phyloP scores from a whole-genome alignment of 2,888 invertebrate species.

The Drosophila macrothrix region DNA sequence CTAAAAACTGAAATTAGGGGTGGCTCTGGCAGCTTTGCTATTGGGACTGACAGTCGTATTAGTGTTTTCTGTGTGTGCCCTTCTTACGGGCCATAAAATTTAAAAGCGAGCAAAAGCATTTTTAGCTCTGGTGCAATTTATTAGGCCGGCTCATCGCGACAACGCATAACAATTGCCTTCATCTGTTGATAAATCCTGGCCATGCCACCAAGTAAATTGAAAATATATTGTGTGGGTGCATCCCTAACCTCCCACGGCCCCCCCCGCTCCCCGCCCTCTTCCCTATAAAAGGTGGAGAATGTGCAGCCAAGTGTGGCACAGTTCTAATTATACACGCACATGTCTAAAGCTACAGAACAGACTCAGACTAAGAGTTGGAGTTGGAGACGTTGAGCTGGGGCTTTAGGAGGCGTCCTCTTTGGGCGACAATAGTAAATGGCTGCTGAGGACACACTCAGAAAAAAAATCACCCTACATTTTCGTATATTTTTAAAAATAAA shows the following conservation, averaged over 20 bases:
- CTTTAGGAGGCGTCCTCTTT: constrained; percentile 41
- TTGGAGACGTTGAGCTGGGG: constrained; percentile 40
- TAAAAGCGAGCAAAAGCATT: constrained; percentile 81
- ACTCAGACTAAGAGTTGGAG: not conserved
- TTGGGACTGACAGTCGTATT: constrained; percentile 66
- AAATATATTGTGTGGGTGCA: constrained; percentile 60
- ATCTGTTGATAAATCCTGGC: constrained; percentile 81
- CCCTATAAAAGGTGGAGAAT: constrained; percentile 42
- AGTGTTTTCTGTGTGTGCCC: constrained; percentile 60
- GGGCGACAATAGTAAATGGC: constrained; percentile 35
- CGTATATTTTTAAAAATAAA: not conserved
- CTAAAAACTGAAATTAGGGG: constrained; percentile 73
- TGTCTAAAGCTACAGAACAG: constrained; percentile 50
- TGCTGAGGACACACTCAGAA: not conserved
- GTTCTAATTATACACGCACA: constrained; percentile 80
- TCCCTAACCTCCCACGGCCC: not conserved
- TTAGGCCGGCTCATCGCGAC: constrained; percentile 74
- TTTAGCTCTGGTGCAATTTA: constrained; percentile 79
- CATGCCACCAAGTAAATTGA: constrained; percentile 78
- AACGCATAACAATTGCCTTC: constrained; percentile 79
- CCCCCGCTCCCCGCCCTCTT: not conserved
- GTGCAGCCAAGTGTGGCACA: constrained; percentile 78
- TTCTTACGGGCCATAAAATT: constrained; percentile 81
- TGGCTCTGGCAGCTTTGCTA: constrained; percentile 30
- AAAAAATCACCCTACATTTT: not conserved